phyloP scores from a whole-genome alignment of 2,888 invertebrate genomes.

The Zele albiditarsus region DNA sequence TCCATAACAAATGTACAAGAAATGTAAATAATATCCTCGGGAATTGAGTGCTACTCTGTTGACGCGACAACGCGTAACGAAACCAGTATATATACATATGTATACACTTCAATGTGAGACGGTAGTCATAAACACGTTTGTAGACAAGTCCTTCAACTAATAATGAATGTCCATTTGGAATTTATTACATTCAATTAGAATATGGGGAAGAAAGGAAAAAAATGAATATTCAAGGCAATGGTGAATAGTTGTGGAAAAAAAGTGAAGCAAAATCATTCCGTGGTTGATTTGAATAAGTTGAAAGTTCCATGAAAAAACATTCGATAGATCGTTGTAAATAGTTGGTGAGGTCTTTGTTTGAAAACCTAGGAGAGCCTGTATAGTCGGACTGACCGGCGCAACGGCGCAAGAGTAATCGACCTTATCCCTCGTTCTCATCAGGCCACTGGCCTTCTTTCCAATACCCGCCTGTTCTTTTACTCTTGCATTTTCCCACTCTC shows the following conservation, averaged over 20 bases:
- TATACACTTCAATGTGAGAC: slow-evolving; percentile 3
- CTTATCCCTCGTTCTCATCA: slow-evolving; percentile 28
- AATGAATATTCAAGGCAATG: not conserved
- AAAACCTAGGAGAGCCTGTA: slow-evolving; percentile 4
- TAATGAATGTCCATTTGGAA: not conserved
- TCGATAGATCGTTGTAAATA: not conserved
- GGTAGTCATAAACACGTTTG: not conserved
- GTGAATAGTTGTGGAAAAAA: not conserved
- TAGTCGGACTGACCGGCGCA: slow-evolving; percentile 17
- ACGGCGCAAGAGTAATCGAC: slow-evolving; percentile 32
- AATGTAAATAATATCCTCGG: slow-evolving; percentile 33
- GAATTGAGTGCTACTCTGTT: slow-evolving; percentile 7
- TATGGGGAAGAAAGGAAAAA: not conserved
- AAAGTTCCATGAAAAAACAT: not conserved
- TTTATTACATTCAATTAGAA: not conserved
- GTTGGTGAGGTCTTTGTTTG: slow-evolving; percentile 24
- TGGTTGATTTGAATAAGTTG: not conserved
- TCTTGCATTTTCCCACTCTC: not conserved
- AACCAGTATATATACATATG: slow-evolving; percentile 20
- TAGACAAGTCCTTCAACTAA: slow-evolving; percentile 2
- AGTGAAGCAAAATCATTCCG: not conserved
- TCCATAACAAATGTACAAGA: not conserved
- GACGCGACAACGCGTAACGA: not conserved
- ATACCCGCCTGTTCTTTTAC: slow-evolving; percentile 6
- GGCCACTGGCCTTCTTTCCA: slow-evolving; percentile 36